phyloP scores from a whole-genome alignment of 1,140 invertebrate genomes.

The Anthonomus grandis region DNA sequence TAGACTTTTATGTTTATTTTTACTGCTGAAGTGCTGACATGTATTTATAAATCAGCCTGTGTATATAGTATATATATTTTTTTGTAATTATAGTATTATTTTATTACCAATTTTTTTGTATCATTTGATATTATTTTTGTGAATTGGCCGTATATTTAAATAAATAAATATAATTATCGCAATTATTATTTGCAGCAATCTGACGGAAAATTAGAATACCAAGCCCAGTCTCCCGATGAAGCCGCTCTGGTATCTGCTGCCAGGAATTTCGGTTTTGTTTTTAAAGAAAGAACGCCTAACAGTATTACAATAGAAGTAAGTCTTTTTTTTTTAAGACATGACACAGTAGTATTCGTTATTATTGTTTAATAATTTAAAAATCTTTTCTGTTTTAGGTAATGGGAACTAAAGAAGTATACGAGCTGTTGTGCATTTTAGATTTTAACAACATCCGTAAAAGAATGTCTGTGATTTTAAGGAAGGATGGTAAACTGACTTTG shows the following conservation, averaged over 20 bases:
- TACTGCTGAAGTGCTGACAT: too few relatives aligned
- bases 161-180: too few relatives aligned
- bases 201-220: conserved; percentile 70
- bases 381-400: conserved; percentile 53
- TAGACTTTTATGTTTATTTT: too few relatives aligned
- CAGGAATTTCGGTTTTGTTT: conserved; percentile 98
- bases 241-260: conserved; percentile 94
- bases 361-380: too few relatives aligned
- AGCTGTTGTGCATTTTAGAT: conserved; percentile 95
- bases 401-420: conserved; percentile 84
- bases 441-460: conserved; percentile 98
- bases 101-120: too few relatives aligned
- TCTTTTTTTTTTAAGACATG: not conserved
- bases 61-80: too few relatives aligned
- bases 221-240: conserved; percentile 97
- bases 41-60: too few relatives aligned
- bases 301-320: conserved; percentile 81
- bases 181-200: conserved; percentile 57
- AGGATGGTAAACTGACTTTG: conserved; percentile 81
- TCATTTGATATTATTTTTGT: too few relatives aligned
- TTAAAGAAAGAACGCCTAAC: conserved; percentile 88
- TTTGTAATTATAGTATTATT: too few relatives aligned
- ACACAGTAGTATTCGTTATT: too few relatives aligned
- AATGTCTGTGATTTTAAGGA: conserved; percentile 95
- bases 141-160: too few relatives aligned